phyloP scores from a whole-genome alignment of 92 coral and sea anemone species.

The Anthopleura xanthogrammica region DNA sequence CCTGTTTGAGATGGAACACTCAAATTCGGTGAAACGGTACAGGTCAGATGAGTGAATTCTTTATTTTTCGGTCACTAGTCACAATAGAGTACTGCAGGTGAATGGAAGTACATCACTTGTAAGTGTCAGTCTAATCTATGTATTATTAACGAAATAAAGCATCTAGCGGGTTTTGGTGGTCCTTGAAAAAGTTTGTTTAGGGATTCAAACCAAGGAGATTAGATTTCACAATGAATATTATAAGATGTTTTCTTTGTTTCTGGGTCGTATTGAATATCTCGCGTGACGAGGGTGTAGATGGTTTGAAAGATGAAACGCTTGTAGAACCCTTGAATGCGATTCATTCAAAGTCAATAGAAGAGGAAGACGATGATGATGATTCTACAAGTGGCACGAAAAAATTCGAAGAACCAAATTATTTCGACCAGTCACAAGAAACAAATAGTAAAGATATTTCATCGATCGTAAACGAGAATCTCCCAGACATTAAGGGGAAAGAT shows the following conservation, averaged over 20 bases:
- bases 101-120: background rate
- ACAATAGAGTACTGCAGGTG: conserved; percentile 1
- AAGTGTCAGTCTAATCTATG: conserved; percentile 11
- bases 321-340: background rate
- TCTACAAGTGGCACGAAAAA: conserved; percentile 6
- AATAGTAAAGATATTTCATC: background rate
- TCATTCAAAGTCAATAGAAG: background rate
- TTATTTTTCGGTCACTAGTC: conserved; percentile 2
- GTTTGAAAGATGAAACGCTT: background rate
- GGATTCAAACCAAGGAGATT: background rate
- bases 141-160: conserved; percentile 10
- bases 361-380: background rate
- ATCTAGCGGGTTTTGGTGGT: background rate
- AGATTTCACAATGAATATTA: conserved; percentile 1
- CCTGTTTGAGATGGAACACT: background rate
- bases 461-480: conserved; percentile 1
- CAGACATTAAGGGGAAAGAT: conserved; percentile 20
- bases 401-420: conserved; percentile 8
- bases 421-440: background rate
- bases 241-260: conserved; percentile 1
- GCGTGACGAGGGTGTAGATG: background rate
- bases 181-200: background rate
- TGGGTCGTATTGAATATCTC: background rate
- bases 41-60: background rate
- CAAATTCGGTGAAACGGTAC: background rate